Base-by-base conservation (phyloP, 2,888 invertebrate species). In the Trichopria drosophilae region DNA sequence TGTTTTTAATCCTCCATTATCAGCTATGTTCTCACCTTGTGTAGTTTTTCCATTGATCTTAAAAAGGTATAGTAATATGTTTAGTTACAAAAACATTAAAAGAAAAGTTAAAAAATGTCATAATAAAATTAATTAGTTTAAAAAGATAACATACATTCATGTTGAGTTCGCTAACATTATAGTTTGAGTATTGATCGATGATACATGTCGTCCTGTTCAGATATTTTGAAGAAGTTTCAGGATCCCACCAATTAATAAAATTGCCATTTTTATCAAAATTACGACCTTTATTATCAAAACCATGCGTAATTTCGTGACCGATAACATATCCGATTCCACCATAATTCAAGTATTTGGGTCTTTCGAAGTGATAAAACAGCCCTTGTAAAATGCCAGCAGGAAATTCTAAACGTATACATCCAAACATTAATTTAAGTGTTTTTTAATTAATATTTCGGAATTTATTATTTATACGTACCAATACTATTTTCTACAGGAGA, bases 221-320 rank as follows among this genome's bases (percentile, higher is more conserved):
- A 73, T 93, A 96, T 16, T 86, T 85, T 59, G 84, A 82, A 66
- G 91, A 90, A 0, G 95, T 95, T 57, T 81, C 79, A 39, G 86
- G 81, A 59, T 87, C 86, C 94, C 95, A 96, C 95, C 95, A 96
- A 69, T 94, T 91, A 1, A 88, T 84, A 58, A 95, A 78, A 76
- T 95, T 95, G n/a, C 95, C 95, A 57, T 90, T 83, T 60, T 89
- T 87, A 76, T 96, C 93, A 69, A 93, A 96, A 78, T 93, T 93
- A 40, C 94, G 84, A 42, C 95, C 93, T 81, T 84, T 75, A 69
- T 90, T 90, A 69, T 91, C 91, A 65, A 92, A 92, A 9, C 91
- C 91, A 69, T 93, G 93, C 0, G 92, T 93, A 47, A 93, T 92
- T 79, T 93, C 93, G 69, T 93, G 93, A 0, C 92, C 92, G 65